These are phyloP conservation scores for Ferdinandea cuprea DNA, from an alignment of 2,888 invertebrate genomes.

Conservation along the genomic window DNA sequence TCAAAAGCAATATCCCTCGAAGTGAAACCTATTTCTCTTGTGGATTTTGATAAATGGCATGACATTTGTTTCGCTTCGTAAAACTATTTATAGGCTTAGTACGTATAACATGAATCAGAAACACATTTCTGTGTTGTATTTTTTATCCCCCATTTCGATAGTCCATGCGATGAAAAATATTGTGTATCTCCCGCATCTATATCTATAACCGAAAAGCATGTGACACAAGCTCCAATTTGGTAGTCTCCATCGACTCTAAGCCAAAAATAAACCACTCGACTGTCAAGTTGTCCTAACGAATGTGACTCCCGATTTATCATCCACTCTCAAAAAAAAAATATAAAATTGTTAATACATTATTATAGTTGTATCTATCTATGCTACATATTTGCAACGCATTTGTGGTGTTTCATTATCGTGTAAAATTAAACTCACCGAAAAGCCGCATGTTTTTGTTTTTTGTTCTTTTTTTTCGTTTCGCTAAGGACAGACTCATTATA, in stretches of 20 bases:
- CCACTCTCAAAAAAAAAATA: no score
- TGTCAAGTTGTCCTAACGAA: constrained; percentile 25
- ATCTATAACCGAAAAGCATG: constrained; percentile 11
- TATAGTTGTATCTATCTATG: constrained; percentile 11
- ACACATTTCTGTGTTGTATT: background rate
- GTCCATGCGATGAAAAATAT: no score
- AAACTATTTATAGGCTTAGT: constrained; percentile 1
- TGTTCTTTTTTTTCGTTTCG: background rate
- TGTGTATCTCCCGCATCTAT: constrained; percentile 39
- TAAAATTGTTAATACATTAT: no score
- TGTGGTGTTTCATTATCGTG: background rate
- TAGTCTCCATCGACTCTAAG: constrained; percentile 6
- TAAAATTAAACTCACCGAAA: constrained; percentile 14
- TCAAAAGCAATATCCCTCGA: no score
- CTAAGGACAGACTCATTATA: constrained; percentile 30
- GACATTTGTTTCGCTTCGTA: background rate
- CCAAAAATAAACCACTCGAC: constrained; percentile 48
- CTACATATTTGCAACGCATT: constrained; percentile 1
- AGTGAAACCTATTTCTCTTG: background rate
- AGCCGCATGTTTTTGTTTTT: background rate
- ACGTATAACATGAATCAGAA: no score
- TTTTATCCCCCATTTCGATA: background rate
- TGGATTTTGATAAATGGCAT: background rate
- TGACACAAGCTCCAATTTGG: constrained; percentile 22
- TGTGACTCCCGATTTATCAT: constrained; percentile 18